Evolutionary conservation across 2,113 vertebrate species (phyloP).

Genomic region (Limanda limanda): DNA sequence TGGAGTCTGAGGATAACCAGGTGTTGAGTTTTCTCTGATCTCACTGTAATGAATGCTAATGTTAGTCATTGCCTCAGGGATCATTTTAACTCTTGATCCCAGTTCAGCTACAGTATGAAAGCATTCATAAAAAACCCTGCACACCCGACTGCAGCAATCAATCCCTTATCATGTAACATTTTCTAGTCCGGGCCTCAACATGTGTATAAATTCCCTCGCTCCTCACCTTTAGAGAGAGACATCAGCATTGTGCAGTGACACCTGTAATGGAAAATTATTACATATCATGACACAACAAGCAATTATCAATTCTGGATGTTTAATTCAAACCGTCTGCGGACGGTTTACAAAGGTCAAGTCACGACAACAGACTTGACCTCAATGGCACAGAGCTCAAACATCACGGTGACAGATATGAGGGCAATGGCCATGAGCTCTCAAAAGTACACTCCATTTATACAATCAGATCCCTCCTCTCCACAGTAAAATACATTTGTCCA

Average conservation of each 20-base stretch:
- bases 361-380: too few relatives aligned
- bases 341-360: too few relatives aligned
- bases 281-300: too few relatives aligned
- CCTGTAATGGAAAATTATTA: too few relatives aligned
- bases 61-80: conserved; percentile 29
- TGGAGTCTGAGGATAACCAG: conserved; percentile 11
- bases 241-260: conserved; percentile 49
- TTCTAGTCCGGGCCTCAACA: conserved; percentile 37
- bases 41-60: conserved; percentile 35
- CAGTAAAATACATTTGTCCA: too few relatives aligned
- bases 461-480: too few relatives aligned
- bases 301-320: too few relatives aligned
- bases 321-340: too few relatives aligned
- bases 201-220: conserved; percentile 37
- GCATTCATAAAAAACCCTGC: conserved; percentile 11
- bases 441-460: too few relatives aligned
- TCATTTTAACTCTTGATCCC: conserved; percentile 21
- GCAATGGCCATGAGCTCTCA: too few relatives aligned
- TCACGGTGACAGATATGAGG: too few relatives aligned
- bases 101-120: conserved; percentile 15
- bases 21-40: conserved; percentile 20
- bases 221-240: conserved; percentile 58
- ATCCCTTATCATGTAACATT: conserved; percentile 11
- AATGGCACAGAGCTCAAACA: too few relatives aligned
- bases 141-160: background rate